A percentile compares a stretch with the other conserved stretches of the same genome.
phyloP scores from a whole-genome alignment of 2,888 invertebrate species.

The Anagyrus pseudococci region DNA sequence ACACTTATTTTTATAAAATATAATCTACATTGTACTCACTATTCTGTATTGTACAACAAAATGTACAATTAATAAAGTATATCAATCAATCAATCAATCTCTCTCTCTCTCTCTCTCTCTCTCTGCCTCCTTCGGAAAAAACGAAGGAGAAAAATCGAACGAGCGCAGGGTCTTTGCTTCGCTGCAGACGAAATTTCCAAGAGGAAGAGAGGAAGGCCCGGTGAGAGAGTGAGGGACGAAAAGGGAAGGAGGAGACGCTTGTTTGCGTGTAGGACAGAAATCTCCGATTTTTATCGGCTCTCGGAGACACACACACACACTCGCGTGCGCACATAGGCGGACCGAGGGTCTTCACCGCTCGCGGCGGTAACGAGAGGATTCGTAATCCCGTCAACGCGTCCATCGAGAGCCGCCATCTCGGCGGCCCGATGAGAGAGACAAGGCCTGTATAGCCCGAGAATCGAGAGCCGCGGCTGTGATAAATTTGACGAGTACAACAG shows the following conservation, averaged over 20 bases:
- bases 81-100: too few species aligned
- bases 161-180: slow-evolving; percentile 12
- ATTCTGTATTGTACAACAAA: too few species aligned
- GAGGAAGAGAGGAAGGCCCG: slow-evolving; percentile 9
- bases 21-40: too few species aligned
- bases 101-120: slow-evolving; percentile 13
- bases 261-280: slow-evolving; percentile 50
- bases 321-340: too few species aligned
- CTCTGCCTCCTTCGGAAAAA: slow-evolving; percentile 19
- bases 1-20: too few species aligned
- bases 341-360: slow-evolving; percentile 35
- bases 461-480: too few species aligned
- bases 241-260: slow-evolving; percentile 34
- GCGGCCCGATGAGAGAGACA: slow-evolving; percentile 9
- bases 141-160: slow-evolving; percentile 33
- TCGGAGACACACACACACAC: slow-evolving; percentile 43
- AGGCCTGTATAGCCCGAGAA: too few species aligned
- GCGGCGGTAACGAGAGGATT: slow-evolving; percentile 47
- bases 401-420: slow-evolving; percentile 38
- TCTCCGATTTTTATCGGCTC: slow-evolving; percentile 52
- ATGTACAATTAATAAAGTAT: too few species aligned
- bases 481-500: slow-evolving; percentile 29
- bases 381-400: slow-evolving; percentile 47
- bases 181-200: slow-evolving; percentile 20
- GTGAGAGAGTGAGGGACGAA: slow-evolving; percentile 7